Evolutionary conservation across 2,888 invertebrate genomes (phyloP), one percentile per base, ranked within the genome.

Genomic region (Epistrophella euchroma): DNA sequence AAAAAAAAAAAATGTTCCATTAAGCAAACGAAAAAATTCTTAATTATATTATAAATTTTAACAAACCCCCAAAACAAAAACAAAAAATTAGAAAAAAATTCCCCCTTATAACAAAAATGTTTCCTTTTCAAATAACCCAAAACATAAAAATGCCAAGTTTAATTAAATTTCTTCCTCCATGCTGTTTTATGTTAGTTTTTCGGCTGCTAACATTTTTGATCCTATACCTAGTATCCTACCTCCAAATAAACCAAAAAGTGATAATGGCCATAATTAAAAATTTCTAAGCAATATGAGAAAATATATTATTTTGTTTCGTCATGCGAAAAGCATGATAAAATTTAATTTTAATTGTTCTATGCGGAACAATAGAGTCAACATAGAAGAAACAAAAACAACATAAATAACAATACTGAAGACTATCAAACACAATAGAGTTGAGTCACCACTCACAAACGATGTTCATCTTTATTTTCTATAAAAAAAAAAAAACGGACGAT

Each of bases 321-420:
- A 77, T 81, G 81, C 80, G 60, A 81, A 40, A 73, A 40, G 81
- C 76, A 70, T 77, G 76, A 76, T 85, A 77, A 77, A 81, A 81
- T 72, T 62, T 60, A 68, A 76, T 80, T 80, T 60, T 62, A 72
- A 70, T 76, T 66, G 47, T 66, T 68, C 66, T 40, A 62, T 52
- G 68, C 50, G 9, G 9, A 80, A 81, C 58, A 81, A 76, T 19
- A 32, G 68, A 68, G 50, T 52, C 68, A 52, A 68, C 52, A 22
- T 9, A 52, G 15, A 15, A 25, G 17, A 43, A n/a, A 17, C n/a
- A 25, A 25, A 4, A 50, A 50, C 4, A 68, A 32, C n/a, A 50
- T 35, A 0, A 17, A 43, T 11, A 28, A 32, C 22, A 64, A 64
- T 32, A 64, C 15, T 73, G 73, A 55, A 70, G 64, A 70, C 40